phyloP scores from a whole-genome alignment of 2,888 invertebrate species.

The Electrophaes corylata region DNA sequence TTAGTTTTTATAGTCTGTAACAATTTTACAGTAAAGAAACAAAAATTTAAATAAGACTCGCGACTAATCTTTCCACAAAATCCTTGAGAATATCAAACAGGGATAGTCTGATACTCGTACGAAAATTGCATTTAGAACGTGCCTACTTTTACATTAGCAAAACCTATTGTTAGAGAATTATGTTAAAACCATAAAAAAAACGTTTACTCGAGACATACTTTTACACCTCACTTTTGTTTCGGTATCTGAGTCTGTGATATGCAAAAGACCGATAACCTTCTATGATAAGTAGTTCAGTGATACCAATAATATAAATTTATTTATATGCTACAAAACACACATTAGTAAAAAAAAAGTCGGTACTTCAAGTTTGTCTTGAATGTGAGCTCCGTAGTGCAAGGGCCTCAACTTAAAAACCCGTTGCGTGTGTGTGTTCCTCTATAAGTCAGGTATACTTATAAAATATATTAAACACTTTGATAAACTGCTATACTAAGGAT shows the following conservation, averaged over 20 bases:
- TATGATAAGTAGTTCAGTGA: neutral
- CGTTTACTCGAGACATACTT: constrained; percentile 25
- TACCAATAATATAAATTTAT: neutral
- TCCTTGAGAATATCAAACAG: neutral
- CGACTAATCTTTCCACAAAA: neutral
- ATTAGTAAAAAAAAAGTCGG: too few species aligned
- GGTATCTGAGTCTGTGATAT: neutral
- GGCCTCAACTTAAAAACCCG: too few species aligned
- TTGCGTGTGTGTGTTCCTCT: too few species aligned
- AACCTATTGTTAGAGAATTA: neutral
- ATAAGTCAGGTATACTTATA: too few species aligned
- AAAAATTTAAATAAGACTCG: too few species aligned
- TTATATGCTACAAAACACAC: neutral
- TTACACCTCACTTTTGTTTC: constrained; percentile 40
- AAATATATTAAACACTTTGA: too few species aligned
- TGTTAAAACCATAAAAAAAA: neutral
- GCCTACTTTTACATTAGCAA: neutral
- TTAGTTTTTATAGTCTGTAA: constrained; percentile 38
- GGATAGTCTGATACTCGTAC: neutral
- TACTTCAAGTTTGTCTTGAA: too few species aligned
- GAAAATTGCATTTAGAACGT: neutral
- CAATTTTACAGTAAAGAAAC: constrained; percentile 26
- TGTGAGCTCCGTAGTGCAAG: too few species aligned
- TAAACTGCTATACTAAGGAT: too few species aligned
- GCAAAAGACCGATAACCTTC: neutral